Conservation (phyloP, 2,797 vertebrate species). For the Oceanodroma leucorhoa region DNA sequence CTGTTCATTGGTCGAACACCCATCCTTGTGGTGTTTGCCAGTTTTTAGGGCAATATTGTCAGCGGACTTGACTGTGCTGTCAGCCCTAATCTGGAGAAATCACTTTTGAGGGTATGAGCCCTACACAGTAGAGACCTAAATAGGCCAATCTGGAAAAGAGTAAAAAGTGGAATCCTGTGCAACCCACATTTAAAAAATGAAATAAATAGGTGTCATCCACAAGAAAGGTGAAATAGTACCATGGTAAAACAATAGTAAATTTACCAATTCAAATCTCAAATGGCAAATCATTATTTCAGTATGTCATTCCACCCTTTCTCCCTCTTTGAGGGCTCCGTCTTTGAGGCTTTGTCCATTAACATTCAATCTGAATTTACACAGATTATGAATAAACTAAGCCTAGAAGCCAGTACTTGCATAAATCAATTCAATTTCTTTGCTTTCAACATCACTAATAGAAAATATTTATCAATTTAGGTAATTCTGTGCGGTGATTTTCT, state of each 20-base stretch:
- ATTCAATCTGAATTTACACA: neutral
- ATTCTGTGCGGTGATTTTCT: neutral
- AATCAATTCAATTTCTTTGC: neutral
- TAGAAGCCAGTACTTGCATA: neutral
- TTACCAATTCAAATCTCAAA: neutral
- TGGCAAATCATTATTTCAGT: neutral
- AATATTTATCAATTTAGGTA: neutral
- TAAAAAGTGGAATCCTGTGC: neutral
- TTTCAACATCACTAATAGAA: neutral
- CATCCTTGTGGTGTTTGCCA: neutral
- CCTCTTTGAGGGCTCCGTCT: neutral
- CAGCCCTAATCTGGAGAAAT: neutral
- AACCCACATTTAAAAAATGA: neutral
- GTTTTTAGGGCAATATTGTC: conserved; percentile 6
- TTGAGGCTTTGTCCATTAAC: neutral
- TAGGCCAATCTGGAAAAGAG: neutral
- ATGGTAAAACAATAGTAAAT: neutral
- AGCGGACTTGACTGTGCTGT: neutral
- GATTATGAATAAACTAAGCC: neutral
- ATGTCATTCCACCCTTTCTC: neutral
- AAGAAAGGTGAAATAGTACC: neutral
- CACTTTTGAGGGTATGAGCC: neutral
- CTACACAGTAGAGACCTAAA: neutral
- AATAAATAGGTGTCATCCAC: neutral
- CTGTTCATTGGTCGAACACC: neutral